phyloP scores from a whole-genome alignment of 2,888 invertebrate genomes.

The Cryptops parisi region DNA sequence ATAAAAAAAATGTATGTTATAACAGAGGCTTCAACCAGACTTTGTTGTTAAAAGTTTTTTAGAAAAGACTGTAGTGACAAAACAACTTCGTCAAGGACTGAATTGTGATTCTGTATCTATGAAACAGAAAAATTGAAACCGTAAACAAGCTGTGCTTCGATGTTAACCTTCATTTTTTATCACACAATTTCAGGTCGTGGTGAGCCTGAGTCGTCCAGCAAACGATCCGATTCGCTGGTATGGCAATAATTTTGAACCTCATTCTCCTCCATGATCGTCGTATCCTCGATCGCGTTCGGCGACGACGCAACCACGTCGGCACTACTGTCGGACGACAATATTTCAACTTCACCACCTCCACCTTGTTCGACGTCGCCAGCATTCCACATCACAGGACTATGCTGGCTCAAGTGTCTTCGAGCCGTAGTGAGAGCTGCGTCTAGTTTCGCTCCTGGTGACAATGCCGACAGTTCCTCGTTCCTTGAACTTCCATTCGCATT shows the following conservation, averaged over 20 bases:
- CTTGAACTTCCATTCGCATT: background rate
- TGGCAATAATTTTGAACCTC: background rate
- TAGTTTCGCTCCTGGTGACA: conserved; percentile 1
- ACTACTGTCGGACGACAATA: background rate
- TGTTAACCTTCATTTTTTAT: too few relatives aligned
- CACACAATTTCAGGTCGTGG: conserved; percentile 10
- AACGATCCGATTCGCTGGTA: conserved; percentile 6
- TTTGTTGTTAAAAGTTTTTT: too few relatives aligned
- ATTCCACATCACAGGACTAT: conserved; percentile 1
- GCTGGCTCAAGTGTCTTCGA: conserved; percentile 2
- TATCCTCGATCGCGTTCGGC: background rate
- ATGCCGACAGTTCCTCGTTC: too few relatives aligned
- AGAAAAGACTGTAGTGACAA: too few relatives aligned
- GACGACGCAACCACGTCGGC: background rate
- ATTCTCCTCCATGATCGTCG: conserved; percentile 2
- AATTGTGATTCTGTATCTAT: too few relatives aligned
- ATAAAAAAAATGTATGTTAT: too few relatives aligned
- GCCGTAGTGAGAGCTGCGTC: conserved; percentile 7
- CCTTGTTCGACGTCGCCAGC: conserved; percentile 6
- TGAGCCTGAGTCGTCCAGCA: background rate
- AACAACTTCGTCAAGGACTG: too few relatives aligned
- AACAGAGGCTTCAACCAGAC: too few relatives aligned
- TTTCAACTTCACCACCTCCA: background rate
- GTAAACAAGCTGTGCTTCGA: too few relatives aligned
- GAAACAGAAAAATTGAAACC: too few relatives aligned